Base-by-base conservation (phyloP, 2,888 invertebrate genomes). In the Trimorus sp. region DNA sequence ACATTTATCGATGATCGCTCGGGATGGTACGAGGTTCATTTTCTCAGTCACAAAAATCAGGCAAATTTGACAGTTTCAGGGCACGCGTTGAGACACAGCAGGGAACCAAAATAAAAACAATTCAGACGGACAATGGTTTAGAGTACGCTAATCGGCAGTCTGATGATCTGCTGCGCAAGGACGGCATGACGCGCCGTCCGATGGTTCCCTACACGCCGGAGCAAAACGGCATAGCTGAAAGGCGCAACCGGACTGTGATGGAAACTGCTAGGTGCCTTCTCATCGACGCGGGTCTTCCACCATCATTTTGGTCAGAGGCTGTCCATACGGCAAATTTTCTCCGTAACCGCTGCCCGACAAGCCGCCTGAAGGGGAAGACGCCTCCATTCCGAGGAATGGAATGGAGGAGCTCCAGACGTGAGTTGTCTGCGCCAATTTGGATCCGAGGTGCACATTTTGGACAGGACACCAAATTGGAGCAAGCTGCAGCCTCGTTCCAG, bases 21-120 rank as follows among this genome's bases (percentile, higher is more conserved):
- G n/a, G 60, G 86, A 36, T 85, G 84, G 83, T 80, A 83, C 48
- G 79, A 83, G 38, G 84, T 85, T 11, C 69, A 81, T n/a, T 83
- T 85, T 26, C n/a, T 86, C n/a, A 82, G 69, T 5, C 37, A 51
- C 0, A 71, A 62, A 83, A 68, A 59, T 53, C 60, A 84, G 66
- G 82, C 70, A 63, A 63, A 37, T 85, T 86, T 36, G 75, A 83
- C 11, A 73, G 62, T 7, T 86, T 60, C 58, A 80, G 82, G 53
- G 68, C 54, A 2, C 58, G 69, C n/a, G 73, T 83, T 0, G 84
- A 83, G 51, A 86, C 73, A 7, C 74, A 83, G 8, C 75, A 85
- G 56, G 60, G 42, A 7, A 60, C 38, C 38, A 14, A 49, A 7
- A 40, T 71, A 7, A 48, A 71, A 15, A 51, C 12, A 7, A 15